A percentile compares a stretch with the other conserved stretches of the same genome.
phyloP scores from a whole-genome alignment of 2,888 invertebrate species.

The Cheilosia scutellata region DNA sequence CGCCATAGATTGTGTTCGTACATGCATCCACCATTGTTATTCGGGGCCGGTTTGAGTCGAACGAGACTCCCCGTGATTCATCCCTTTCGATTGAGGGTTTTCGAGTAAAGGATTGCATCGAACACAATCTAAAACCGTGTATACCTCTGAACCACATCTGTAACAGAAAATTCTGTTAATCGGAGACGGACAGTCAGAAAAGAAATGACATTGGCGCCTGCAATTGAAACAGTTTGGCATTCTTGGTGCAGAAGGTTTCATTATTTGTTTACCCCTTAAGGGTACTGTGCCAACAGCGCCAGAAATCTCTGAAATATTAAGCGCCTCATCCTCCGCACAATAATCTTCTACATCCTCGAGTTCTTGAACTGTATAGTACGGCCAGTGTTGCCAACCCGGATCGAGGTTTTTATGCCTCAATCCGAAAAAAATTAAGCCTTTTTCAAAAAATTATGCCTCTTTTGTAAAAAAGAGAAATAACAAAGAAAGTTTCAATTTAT shows the following conservation, averaged over 20 bases:
- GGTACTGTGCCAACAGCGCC: too few species aligned
- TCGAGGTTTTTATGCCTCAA: too few species aligned
- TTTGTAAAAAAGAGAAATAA: too few species aligned
- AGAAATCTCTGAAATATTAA: too few species aligned
- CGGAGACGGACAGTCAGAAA: not conserved
- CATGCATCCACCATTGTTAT: not conserved
- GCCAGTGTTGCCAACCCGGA: too few species aligned
- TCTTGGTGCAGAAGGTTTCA: not conserved
- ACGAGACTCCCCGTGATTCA: constrained; percentile 1
- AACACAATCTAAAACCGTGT: not conserved
- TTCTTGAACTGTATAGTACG: not conserved
- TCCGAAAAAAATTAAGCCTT: too few species aligned
- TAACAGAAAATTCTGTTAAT: not conserved
- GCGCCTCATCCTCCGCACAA: too few species aligned
- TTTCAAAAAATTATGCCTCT: too few species aligned
- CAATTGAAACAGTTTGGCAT: not conserved
- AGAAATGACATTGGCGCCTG: not conserved
- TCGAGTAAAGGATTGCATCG: not conserved
- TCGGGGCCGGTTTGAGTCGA: not conserved
- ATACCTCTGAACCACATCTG: not conserved
- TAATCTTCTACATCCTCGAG: not conserved
- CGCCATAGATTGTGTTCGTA: not conserved
- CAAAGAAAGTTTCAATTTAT: too few species aligned
- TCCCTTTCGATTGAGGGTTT: constrained; percentile 1
- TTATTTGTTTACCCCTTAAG: not conserved